A percentile compares a stretch with the other conserved stretches of the same genome.
Conservation (phyloP, 37 sponge, comb jelly and placozoan genomes). For the Mnemiopsis leidyi region DNA sequence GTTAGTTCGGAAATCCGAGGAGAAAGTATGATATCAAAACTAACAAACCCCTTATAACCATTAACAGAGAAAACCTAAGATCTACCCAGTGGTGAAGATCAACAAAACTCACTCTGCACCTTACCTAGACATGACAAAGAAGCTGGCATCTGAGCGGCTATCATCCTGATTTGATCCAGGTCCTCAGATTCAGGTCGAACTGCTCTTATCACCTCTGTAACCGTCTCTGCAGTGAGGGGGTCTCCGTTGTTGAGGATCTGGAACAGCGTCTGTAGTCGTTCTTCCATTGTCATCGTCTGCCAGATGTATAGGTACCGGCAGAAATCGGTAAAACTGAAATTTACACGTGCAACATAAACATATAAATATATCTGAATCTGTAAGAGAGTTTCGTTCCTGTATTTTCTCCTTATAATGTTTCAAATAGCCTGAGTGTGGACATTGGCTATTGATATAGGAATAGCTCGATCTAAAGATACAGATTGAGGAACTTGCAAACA, state of each 20-base stretch:
- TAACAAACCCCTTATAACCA: too few relatives aligned
- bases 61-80: too few relatives aligned
- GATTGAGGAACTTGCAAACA: too few relatives aligned
- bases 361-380: too few relatives aligned
- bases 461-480: too few relatives aligned
- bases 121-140: not conserved
- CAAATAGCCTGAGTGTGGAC: too few relatives aligned
- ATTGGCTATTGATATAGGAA: too few relatives aligned
- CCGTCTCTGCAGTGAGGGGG: slow-evolving; percentile 1
- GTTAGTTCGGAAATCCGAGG: not conserved
- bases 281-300: slow-evolving; percentile 63
- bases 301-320: slow-evolving; percentile 52
- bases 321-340: slow-evolving; percentile 48
- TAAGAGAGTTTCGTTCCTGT: too few relatives aligned
- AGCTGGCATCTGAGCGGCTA: slow-evolving; percentile 26
- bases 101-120: too few relatives aligned
- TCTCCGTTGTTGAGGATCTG: slow-evolving; percentile 62
- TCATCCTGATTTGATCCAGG: slow-evolving; percentile 5
- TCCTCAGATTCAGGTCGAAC: slow-evolving; percentile 36
- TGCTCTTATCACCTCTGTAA: slow-evolving; percentile 11
- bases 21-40: too few relatives aligned
- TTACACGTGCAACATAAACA: not conserved
- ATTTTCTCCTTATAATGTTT: too few relatives aligned
- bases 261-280: slow-evolving; percentile 42
- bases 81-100: too few relatives aligned